Evolutionary conservation across 2,797 vertebrate species (phyloP).

Genomic region (Toxotes lorentzi): DNA sequence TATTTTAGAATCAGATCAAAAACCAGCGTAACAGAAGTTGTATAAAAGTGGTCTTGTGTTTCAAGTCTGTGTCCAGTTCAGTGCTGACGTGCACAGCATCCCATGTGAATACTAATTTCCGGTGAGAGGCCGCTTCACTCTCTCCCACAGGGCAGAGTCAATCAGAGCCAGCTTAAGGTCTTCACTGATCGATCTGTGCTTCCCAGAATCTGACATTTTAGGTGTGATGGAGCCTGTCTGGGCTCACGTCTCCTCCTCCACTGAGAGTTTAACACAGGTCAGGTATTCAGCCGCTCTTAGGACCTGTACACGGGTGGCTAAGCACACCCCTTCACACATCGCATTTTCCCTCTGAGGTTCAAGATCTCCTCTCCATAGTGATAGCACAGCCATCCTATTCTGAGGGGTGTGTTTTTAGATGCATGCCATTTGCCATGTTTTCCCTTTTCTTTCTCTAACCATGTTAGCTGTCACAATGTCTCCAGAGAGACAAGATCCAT

Average conservation of each 20-base stretch:
- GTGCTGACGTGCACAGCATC: slow-evolving; percentile 42
- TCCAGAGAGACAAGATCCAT: slow-evolving; percentile 24
- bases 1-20: slow-evolving; percentile 12
- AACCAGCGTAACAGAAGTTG: slow-evolving; percentile 11
- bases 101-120: slow-evolving; percentile 71
- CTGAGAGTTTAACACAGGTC: slow-evolving; percentile 38
- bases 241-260: slow-evolving; percentile 32
- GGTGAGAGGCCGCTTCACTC: slow-evolving; percentile 51
- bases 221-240: slow-evolving; percentile 51
- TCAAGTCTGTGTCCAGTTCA: slow-evolving; percentile 41
- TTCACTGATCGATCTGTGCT: slow-evolving; percentile 66
- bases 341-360: slow-evolving; percentile 11
- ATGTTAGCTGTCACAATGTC: slow-evolving; percentile 6
- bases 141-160: slow-evolving; percentile 66
- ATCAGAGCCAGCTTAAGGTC: slow-evolving; percentile 64
- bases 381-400: slow-evolving; percentile 25
- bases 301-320: background rate
- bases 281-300: slow-evolving; percentile 8
- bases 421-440: slow-evolving; percentile 26
- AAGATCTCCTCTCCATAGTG: slow-evolving; percentile 49
- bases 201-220: slow-evolving; percentile 69
- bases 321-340: slow-evolving; percentile 19
- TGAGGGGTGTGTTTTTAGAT: slow-evolving; percentile 11
- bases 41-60: slow-evolving; percentile 36
- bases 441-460: background rate